Percentiles rank a stretch among this genome's conserved stretches.
phyloP scores from a whole-genome alignment of 2,888 invertebrate species.

The Acanthosoma haemorrhoidale region DNA sequence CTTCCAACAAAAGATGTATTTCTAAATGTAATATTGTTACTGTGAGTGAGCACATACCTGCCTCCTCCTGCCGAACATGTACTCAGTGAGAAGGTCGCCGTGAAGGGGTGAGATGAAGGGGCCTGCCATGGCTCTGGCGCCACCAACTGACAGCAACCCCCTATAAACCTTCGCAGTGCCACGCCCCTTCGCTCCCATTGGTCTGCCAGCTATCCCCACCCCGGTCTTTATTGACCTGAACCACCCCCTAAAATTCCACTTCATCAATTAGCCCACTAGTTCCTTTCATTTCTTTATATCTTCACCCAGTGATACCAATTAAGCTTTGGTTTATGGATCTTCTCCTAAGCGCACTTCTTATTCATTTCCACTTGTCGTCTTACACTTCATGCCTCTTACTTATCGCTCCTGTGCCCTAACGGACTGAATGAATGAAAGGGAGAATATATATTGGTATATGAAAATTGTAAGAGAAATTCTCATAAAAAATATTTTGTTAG shows the following conservation, averaged over 20 bases:
- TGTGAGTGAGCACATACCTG: too few species aligned
- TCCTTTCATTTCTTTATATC: constrained; percentile 4
- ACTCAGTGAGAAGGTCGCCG: constrained; percentile 83
- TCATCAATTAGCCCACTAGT: constrained; percentile 15
- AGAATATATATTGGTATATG: too few species aligned
- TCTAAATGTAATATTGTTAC: too few species aligned
- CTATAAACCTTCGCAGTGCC: constrained; percentile 7
- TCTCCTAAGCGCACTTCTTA: neutral
- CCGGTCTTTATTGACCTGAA: constrained; percentile 14
- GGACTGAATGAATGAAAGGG: too few species aligned
- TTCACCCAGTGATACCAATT: neutral
- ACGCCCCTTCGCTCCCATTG: neutral
- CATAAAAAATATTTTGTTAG: too few species aligned
- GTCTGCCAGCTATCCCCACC: neutral
- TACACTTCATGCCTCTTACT: too few species aligned
- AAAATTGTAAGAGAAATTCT: too few species aligned
- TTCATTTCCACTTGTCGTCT: constrained; percentile 1
- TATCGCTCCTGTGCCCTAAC: too few species aligned
- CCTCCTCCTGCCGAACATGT: constrained; percentile 84
- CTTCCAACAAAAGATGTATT: too few species aligned
- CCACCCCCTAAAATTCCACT: constrained; percentile 15
- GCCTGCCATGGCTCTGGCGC: constrained; percentile 61
- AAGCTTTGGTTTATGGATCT: neutral
- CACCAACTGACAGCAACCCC: neutral
- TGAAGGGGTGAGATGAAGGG: constrained; percentile 80